Conservation (phyloP, 2,113 vertebrate species). For the Sylvia atricapilla region DNA sequence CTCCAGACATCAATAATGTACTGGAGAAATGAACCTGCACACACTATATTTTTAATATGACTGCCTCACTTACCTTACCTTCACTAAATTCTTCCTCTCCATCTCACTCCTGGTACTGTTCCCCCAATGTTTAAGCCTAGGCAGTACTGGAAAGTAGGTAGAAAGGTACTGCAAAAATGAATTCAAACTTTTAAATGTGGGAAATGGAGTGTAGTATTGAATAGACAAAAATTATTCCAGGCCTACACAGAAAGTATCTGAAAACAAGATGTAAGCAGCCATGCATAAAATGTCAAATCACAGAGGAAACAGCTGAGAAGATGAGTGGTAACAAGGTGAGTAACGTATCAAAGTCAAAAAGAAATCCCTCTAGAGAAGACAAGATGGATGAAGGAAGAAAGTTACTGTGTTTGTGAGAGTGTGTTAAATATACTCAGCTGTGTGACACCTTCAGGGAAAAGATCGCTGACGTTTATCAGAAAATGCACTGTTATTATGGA, state of each 20-base stretch:
- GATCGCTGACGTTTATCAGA: slow-evolving; percentile 10
- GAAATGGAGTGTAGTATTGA: slow-evolving; percentile 24
- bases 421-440: slow-evolving; percentile 47
- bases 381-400: slow-evolving; percentile 32
- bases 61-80: neutral
- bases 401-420: slow-evolving; percentile 1
- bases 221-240: slow-evolving; percentile 17
- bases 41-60: neutral
- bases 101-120: neutral
- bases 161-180: neutral
- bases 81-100: neutral
- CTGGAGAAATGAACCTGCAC: neutral
- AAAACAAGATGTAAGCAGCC: slow-evolving; percentile 61
- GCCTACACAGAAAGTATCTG: slow-evolving; percentile 24
- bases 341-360: slow-evolving; percentile 42
- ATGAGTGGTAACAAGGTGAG: slow-evolving; percentile 63
- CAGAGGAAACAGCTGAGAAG: slow-evolving; percentile 46
- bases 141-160: neutral
- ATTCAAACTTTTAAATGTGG: neutral
- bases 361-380: slow-evolving; percentile 28
- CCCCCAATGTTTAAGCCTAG: neutral
- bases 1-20: neutral
- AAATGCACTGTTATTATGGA: slow-evolving; percentile 37
- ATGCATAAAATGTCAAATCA: slow-evolving; percentile 63
- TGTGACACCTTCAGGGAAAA: slow-evolving; percentile 35